Base-by-base conservation (phyloP, 2,113 vertebrate species). In the Suricata suricatta region DNA sequence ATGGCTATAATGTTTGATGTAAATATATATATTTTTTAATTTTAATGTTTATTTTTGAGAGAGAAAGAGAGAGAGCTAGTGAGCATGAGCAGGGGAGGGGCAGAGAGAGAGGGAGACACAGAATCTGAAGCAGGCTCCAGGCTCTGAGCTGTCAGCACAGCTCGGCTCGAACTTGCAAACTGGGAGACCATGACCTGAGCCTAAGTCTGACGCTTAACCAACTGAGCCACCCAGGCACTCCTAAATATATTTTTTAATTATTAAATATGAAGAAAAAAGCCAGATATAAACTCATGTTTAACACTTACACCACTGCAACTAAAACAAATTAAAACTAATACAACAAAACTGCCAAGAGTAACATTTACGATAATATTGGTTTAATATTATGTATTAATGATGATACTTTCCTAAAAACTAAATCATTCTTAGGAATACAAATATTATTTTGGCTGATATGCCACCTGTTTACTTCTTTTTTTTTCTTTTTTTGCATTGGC, bases 391-490 rank as follows among this genome's bases (percentile, higher is more conserved):
- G 2, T 47, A 12, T 44, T 57, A 54, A 47, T 41, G 86, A 35
- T 23, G 77, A 52, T 6, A 15, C 41, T 76, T 71, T 38, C 21
- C 76, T 50, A 13, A 69, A 68, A 63, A 71, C 0, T 2, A 57
- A 35, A 5, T 94, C 25, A 12, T 57, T 4, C 15, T 93, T 57
- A 29, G 66, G 29, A 25, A 21, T 33, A 5, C 5, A 17, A n/a
- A 5, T 15, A 2, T 17, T 9, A 14, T 38, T 0, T 33, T 63
- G 64, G 52, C 21, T 54, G 16, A 7, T 5, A 0, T 4, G 8
- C 27, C 10, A 19, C 57, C 47, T 31, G 35, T 29, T 47, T 52
- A 15, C 23, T 50, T 74, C 23, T 2, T 57, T 54, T 57, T 93
- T 88, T n/a, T 12, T 81, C 31, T 86, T 12, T 50, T 83, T 47